Percentiles rank a stretch among this genome's conserved stretches.
These are phyloP conservation scores for Equus przewalskii DNA, from an alignment of 2,113 vertebrate genomes.

Conservation along the genomic window DNA sequence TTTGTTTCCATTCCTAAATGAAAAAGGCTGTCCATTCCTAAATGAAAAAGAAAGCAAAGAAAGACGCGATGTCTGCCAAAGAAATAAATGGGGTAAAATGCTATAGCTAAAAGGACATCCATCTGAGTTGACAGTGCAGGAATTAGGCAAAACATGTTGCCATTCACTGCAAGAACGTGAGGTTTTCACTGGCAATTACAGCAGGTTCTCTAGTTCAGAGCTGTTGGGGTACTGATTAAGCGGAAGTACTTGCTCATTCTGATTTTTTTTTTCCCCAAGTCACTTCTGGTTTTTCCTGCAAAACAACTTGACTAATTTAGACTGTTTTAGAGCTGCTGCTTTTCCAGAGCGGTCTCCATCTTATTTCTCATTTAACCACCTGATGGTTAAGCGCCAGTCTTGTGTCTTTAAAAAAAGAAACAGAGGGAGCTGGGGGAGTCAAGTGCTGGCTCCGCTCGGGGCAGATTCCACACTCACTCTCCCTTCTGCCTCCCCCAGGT, in stretches of 20 bases:
- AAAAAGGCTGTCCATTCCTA: neutral
- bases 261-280: neutral
- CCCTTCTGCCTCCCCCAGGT: constrained; percentile 83
- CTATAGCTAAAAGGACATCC: neutral
- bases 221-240: neutral
- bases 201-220: neutral
- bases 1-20: neutral
- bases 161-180: neutral
- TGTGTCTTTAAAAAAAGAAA: neutral
- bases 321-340: neutral
- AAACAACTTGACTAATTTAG: neutral
- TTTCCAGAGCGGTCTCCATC: neutral
- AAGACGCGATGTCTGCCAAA: neutral
- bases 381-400: neutral
- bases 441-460: neutral
- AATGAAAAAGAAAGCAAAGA: neutral
- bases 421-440: neutral
- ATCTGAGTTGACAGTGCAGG: neutral
- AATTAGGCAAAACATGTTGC: neutral
- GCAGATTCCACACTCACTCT: neutral
- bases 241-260: constrained; percentile 4
- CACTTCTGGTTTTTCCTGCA: constrained; percentile 62
- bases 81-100: neutral
- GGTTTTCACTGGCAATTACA: neutral
- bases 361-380: neutral